Percentiles rank a stretch among this genome's conserved stretches.
These are phyloP conservation scores for Cossypha heuglini DNA, from an alignment of 2,797 vertebrate genomes.

Conservation along the genomic window DNA sequence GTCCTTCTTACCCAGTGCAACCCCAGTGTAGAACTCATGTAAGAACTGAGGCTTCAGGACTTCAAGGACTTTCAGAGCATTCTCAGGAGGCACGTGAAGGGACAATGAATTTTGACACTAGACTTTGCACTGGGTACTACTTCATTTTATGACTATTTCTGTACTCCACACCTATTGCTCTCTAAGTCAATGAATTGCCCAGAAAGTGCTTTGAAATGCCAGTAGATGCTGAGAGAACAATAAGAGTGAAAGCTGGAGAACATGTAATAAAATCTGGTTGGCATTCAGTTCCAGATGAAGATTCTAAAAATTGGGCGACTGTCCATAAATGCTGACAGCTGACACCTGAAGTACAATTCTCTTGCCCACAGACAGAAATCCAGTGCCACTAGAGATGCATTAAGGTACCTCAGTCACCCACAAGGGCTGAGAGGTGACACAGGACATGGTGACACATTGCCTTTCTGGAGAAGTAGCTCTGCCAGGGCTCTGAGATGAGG, in stretches of 20 bases:
- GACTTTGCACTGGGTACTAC: background rate
- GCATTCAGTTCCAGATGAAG: background rate
- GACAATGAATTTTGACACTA: background rate
- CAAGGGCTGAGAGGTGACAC: background rate
- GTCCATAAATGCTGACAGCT: background rate
- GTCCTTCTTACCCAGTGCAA: background rate
- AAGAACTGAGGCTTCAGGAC: background rate
- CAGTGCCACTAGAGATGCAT: background rate
- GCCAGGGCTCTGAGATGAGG: background rate
- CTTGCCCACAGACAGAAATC: fast-evolving
- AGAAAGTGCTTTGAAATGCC: background rate
- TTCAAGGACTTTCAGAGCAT: background rate
- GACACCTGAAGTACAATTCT: background rate
- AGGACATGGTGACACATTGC: background rate
- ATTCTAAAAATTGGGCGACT: background rate
- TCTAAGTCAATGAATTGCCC: background rate
- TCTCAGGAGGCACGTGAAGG: background rate
- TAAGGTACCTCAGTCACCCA: background rate
- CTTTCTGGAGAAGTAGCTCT: background rate
- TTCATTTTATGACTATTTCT: background rate
- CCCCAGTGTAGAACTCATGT: background rate
- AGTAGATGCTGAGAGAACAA: background rate
- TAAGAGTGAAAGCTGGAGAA: background rate
- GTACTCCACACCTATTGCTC: background rate
- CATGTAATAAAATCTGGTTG: background rate